Percentiles rank a stretch among this genome's conserved stretches.
Conservation (phyloP, 2,113 vertebrate genomes). For the Pygoscelis antarcticus region DNA sequence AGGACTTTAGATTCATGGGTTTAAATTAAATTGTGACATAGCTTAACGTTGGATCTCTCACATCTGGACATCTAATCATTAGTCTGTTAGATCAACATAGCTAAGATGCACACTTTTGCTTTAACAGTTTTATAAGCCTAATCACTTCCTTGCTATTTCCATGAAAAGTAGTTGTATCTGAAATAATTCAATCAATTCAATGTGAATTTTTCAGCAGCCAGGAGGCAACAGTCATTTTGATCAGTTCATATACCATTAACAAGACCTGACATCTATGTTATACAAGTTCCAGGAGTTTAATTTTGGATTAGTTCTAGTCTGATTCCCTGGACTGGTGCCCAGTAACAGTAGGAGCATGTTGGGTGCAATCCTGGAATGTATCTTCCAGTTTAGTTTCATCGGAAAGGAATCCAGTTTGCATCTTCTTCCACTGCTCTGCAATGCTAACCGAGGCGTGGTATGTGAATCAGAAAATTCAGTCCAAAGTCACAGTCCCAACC, state of each 20-base stretch:
- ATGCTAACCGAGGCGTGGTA: accelerated
- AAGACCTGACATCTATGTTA: not conserved
- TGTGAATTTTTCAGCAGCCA: not conserved
- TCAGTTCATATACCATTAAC: not conserved
- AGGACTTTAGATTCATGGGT: not conserved
- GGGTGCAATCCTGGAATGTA: not conserved
- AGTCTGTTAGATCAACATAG: not conserved
- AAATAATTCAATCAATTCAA: not conserved
- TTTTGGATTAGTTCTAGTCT: not conserved
- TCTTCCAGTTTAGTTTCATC: not conserved
- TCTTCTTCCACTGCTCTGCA: not conserved
- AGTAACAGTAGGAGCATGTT: not conserved
- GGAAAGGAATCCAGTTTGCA: not conserved
- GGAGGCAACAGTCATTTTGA: not conserved
- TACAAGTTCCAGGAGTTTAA: not conserved
- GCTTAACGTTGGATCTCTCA: not conserved
- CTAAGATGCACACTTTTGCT: not conserved
- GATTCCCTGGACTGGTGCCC: not conserved
- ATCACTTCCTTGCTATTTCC: not conserved
- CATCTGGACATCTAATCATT: not conserved
- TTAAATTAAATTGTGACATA: not conserved
- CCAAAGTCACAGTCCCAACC: not conserved
- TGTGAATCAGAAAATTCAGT: not conserved
- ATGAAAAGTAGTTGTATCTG: not conserved
- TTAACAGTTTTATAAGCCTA: not conserved